Base-by-base conservation (phyloP, 64 coral and sea anemone genomes). In the Cladopsammia gracilis region DNA sequence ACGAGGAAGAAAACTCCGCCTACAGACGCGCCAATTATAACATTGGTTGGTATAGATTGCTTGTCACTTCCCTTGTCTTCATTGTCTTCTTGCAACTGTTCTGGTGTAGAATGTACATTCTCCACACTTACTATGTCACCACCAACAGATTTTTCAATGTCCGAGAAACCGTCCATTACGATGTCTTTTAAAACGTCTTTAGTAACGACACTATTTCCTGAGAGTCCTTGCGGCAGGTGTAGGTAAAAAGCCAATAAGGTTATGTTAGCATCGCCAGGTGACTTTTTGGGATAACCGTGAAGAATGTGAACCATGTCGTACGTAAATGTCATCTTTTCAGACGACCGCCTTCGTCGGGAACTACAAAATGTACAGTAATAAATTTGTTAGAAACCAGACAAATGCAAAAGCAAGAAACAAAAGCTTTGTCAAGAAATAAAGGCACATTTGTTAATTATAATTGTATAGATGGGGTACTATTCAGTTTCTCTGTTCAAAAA, bases 291-390 rank as follows among this genome's bases (percentile, higher is more conserved):
- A 62, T 81, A 81, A 43, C 78, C 78, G 8, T 54, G 78, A 15
- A 81, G 15, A 81, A 81, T 61, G 25, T 81, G 78, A 81, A 81
- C 78, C 78, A 81, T 81, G 24, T 81, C 57, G 34, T 1, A 8
- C 23, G 78, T 43, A 44, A 81, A 81, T 45, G 14, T 19, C 57
- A 62, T 62, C 11, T 62, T 62, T 18, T 49, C 44, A 61, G 57
- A 81, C 11, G 68, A 34, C 5, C 68, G 19, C 68, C 68, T 26
- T 71, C 12, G 25, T 26, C 7, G 22, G 1, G 25, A 71, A 20
- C 76, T 78, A 34, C 0, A 34, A 50, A 54, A 50, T 20, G 52
- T 57, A 23, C 54, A 12, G 24, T 24, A 9, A 11, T 25, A 58
- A 14, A 6, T 34, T 34, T 0, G 34, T 34, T 2, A 45, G 45